phyloP scores from a whole-genome alignment of 2,888 invertebrate genomes.

The Dryococelus australis region DNA sequence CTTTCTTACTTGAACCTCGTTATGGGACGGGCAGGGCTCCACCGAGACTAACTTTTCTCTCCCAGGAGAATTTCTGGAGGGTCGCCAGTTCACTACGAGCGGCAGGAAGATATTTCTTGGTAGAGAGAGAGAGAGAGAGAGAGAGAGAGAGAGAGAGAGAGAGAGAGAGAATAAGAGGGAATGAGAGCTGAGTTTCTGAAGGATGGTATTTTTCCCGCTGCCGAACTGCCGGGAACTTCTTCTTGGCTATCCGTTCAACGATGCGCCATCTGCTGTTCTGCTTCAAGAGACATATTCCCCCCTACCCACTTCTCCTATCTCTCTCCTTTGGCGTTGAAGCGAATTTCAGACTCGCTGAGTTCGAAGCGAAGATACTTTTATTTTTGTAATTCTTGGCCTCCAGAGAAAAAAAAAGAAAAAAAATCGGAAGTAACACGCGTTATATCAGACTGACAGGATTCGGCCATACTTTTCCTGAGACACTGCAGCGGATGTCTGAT shows the following conservation, averaged over 20 bases:
- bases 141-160: too few species aligned
- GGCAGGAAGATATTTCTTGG: neutral
- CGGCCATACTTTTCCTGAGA: too few species aligned
- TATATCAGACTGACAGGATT: too few species aligned
- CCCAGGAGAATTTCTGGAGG: neutral
- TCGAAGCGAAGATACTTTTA: neutral
- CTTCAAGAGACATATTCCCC: neutral
- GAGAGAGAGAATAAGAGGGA: neutral
- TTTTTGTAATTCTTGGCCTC: neutral
- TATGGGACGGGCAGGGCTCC: neutral
- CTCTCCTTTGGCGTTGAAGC: neutral
- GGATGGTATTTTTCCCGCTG: constrained; percentile 16
- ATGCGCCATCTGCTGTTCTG: neutral
- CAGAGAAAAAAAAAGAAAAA: neutral
- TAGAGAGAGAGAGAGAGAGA: too few species aligned
- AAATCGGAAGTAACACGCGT: too few species aligned
- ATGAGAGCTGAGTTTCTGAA: neutral
- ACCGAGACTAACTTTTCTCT: neutral
- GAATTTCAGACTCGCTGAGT: neutral
- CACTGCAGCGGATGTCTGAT: too few species aligned
- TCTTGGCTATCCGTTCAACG: neutral
- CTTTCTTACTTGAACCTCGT: neutral
- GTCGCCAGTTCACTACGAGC: neutral
- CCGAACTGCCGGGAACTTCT: neutral
- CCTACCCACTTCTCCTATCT: neutral